phyloP scores from a whole-genome alignment of 1,140 invertebrate genomes.

The Araneus ventricosus region DNA sequence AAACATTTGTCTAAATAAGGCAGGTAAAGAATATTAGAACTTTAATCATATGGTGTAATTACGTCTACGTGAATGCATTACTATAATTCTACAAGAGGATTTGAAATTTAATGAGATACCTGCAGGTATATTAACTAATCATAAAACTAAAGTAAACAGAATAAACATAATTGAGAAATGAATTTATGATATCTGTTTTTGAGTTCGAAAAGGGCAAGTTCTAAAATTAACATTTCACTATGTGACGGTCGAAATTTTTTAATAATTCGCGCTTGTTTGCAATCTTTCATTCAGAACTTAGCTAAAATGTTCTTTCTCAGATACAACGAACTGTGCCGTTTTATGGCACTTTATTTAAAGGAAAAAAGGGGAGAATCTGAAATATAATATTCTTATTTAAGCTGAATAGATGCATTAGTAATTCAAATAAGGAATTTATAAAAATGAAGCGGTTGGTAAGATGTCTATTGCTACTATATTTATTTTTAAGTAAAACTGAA shows the following conservation, averaged over 20 bases:
- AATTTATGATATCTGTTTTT: background rate
- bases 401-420: background rate
- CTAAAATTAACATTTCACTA: background rate
- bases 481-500: too few species aligned
- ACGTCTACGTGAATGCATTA: background rate
- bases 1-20: background rate
- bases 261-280: background rate
- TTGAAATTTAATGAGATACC: background rate
- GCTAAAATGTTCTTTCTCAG: background rate
- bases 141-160: background rate
- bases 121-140: background rate
- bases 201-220: background rate
- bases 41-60: background rate
- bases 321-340: background rate
- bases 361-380: too few species aligned
- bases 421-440: too few species aligned
- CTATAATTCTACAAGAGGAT: background rate
- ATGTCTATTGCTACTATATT: too few species aligned
- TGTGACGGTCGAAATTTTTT: background rate
- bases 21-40: background rate
- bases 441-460: too few species aligned
- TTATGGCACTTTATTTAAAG: too few species aligned
- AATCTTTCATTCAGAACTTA: background rate
- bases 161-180: background rate
- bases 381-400: background rate